phyloP scores from a whole-genome alignment of 2,113 vertebrate species.

The Falco punctatus region DNA sequence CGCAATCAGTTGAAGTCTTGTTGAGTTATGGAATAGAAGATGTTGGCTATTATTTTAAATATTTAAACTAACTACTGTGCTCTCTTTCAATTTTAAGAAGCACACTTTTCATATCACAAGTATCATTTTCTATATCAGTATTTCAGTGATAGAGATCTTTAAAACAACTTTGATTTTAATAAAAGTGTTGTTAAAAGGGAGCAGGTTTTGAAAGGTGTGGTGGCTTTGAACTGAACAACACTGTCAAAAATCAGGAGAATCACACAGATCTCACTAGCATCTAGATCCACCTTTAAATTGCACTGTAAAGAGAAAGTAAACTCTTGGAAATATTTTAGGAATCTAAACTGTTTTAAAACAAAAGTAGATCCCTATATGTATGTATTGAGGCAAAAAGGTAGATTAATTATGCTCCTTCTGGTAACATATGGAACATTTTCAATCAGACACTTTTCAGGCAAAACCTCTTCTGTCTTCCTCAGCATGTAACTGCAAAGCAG shows the following conservation, averaged over 20 bases:
- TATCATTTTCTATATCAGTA: neutral
- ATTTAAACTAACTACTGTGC: neutral
- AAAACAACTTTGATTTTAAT: neutral
- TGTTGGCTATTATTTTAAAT: neutral
- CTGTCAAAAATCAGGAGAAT: neutral
- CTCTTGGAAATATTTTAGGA: neutral
- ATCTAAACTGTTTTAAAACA: neutral
- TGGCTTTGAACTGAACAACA: neutral
- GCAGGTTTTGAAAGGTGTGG: neutral
- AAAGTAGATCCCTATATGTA: neutral
- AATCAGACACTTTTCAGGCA: neutral
- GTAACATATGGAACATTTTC: neutral
- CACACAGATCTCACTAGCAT: accelerated
- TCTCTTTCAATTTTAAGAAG: neutral
- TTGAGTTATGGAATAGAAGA: neutral
- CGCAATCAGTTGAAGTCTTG: neutral
- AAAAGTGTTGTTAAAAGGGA: neutral
- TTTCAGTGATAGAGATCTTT: neutral
- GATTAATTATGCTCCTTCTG: neutral
- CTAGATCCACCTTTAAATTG: neutral
- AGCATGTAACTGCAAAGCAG: neutral
- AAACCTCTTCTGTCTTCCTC: neutral
- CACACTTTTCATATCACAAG: neutral
- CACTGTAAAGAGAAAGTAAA: neutral
- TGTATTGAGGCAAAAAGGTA: neutral